Base-by-base conservation (phyloP, 1,140 invertebrate species). In the Diplogasteroides magnus region DNA sequence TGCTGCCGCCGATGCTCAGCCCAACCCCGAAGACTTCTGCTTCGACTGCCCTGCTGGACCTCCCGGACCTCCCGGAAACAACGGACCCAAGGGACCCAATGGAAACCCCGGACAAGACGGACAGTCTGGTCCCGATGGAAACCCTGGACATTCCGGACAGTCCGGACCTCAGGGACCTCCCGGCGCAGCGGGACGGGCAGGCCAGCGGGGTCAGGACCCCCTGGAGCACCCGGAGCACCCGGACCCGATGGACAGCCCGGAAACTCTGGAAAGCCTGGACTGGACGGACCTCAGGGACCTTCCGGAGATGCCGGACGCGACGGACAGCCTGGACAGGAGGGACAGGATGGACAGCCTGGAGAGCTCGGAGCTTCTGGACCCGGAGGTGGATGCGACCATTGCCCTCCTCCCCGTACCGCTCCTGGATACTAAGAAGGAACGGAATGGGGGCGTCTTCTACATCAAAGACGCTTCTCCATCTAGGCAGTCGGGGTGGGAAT, bases 61-160 rank as follows among this genome's bases (percentile, higher is more conserved):
- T 37, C 70, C 66, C 58, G 70, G 70, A 61, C 31, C 82, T 60
- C 79, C 80, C 56, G 80, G 80, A 59, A 57, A 68, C 25, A 31
- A 66, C 26, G 80, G 81, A 71, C 76, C 82, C 58, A 80, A 83
- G 68, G 80, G 81, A 73, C 81, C 79, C 31, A 74, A 68, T 27
- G 81, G 81, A 72, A 81, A 79, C 15, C 83, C 83, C 59, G 81
- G 80, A 27, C 73, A 78, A 63, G 64, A 55, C n/a, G 71, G 48
- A 31, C 48, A 67, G 6, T 32, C 67, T 61, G 67, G 62, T n/a
- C 25, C 27, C 56, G 72, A 82, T 37, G 79, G 79, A 64, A 71
- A 81, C 32, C 72, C 77, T 48, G 79, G 79, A 64, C 74, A 76
- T 3, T 69, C 76, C 27, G 79, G 79, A 65, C 71, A 74, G 71